phyloP scores from a whole-genome alignment of 2,113 vertebrate species.

The Dascyllus trimaculatus region DNA sequence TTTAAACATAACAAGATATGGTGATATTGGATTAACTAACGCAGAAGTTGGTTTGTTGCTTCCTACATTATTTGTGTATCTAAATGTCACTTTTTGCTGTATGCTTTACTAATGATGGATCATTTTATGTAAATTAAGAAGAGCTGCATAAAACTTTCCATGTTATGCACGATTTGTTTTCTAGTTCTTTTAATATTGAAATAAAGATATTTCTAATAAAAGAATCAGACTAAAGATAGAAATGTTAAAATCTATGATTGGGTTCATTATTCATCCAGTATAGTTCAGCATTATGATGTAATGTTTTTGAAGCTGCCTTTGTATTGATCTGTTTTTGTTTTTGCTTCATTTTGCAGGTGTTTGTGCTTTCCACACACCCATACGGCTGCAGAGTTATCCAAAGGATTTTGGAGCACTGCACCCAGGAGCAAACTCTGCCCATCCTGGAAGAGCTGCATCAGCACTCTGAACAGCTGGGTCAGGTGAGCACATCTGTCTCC shows the following conservation, averaged over 20 bases:
- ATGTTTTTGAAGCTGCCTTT: not conserved
- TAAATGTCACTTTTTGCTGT: no score
- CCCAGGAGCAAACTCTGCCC: slow-evolving; percentile 94
- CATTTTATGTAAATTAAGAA: no score
- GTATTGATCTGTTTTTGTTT: not conserved
- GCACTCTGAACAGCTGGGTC: slow-evolving; percentile 95
- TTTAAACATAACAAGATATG: no score
- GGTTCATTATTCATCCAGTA: not conserved
- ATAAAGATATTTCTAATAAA: no score
- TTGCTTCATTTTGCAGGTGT: slow-evolving; percentile 84
- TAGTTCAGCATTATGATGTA: not conserved
- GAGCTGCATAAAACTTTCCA: no score
- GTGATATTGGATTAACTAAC: no score
- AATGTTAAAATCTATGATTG: not conserved
- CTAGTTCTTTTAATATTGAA: no score
- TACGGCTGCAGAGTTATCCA: slow-evolving; percentile 98
- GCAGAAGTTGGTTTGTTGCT: no score
- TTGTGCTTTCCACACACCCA: slow-evolving; percentile 96
- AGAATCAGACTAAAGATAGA: not conserved
- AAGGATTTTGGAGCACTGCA: slow-evolving; percentile 96
- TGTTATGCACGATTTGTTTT: no score
- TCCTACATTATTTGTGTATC: no score
- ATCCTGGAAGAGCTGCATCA: slow-evolving; percentile 96
- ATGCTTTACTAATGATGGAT: no score
- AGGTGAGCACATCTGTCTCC: slow-evolving; percentile 83